Evolutionary conservation across 2,113 vertebrate genomes (phyloP).

Genomic region (Columbina picui): DNA sequence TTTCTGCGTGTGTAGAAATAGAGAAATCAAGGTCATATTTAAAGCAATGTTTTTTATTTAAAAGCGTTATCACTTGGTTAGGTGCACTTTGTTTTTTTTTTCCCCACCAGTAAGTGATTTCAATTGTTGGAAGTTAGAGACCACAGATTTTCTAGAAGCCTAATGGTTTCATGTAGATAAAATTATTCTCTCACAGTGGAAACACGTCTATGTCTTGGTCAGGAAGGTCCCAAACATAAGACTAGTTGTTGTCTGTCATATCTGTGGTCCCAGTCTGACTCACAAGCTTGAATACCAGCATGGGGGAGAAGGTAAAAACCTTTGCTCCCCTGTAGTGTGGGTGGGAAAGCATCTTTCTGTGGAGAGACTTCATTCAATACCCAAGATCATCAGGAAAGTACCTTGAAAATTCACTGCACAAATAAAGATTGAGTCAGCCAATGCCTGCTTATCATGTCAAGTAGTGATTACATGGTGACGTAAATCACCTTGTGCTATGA

Average conservation of each 20-base stretch:
- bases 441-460: fast-evolving
- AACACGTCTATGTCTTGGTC: neutral
- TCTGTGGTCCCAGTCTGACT: neutral
- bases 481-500: neutral
- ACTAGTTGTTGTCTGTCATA: neutral
- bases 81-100: neutral
- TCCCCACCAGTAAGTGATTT: neutral
- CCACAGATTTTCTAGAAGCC: neutral
- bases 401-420: neutral
- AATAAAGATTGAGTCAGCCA: neutral
- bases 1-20: neutral
- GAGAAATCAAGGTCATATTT: neutral
- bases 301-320: neutral
- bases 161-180: neutral
- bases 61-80: fast-evolving
- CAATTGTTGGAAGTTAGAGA: neutral
- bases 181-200: neutral
- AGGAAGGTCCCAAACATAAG: neutral
- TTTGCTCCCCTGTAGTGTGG: neutral
- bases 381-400: neutral
- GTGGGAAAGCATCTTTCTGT: neutral
- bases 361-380: neutral
- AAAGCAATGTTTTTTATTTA: neutral
- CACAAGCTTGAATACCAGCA: neutral
- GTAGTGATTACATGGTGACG: neutral